Evolutionary conservation across 2,113 vertebrate genomes (phyloP).

Genomic region (Dasyurus viverrinus): DNA sequence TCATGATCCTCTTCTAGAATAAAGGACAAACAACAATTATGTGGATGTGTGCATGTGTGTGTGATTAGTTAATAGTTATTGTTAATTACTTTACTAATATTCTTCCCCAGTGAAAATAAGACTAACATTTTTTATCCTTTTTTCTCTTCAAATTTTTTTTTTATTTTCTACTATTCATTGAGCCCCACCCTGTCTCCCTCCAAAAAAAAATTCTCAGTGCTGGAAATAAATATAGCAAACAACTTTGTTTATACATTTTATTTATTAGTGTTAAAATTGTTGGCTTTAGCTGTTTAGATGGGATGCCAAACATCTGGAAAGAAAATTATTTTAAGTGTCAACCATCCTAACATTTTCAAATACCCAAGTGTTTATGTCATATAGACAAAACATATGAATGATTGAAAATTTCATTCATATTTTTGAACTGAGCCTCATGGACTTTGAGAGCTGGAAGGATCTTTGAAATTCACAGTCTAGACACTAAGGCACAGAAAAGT

Average conservation of each 20-base stretch:
- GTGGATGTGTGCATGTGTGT: neutral
- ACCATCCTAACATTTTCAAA: conserved; percentile 1
- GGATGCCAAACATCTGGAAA: conserved; percentile 29
- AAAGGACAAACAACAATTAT: too few species aligned
- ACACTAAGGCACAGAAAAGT: neutral
- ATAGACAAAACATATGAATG: conserved; percentile 45
- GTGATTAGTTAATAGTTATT: too few species aligned
- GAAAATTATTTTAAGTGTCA: neutral
- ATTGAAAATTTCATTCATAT: conserved; percentile 47
- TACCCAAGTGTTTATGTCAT: conserved; percentile 32
- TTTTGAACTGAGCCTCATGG: conserved; percentile 16
- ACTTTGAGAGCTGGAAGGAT: neutral
- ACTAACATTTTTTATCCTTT: conserved; percentile 1
- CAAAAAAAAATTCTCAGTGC: neutral
- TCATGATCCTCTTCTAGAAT: too few species aligned
- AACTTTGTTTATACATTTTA: neutral
- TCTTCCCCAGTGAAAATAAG: neutral
- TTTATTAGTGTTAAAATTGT: conserved; percentile 22
- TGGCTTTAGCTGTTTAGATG: conserved; percentile 5
- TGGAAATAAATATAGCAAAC: neutral
- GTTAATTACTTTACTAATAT: neutral
- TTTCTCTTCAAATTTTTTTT: conserved; percentile 43
- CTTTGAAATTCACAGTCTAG: neutral
- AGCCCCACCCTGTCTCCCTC: neutral
- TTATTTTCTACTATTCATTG: neutral